These are phyloP conservation scores for Alcis repandata DNA, from an alignment of 2,888 invertebrate genomes.

Conservation along the genomic window DNA sequence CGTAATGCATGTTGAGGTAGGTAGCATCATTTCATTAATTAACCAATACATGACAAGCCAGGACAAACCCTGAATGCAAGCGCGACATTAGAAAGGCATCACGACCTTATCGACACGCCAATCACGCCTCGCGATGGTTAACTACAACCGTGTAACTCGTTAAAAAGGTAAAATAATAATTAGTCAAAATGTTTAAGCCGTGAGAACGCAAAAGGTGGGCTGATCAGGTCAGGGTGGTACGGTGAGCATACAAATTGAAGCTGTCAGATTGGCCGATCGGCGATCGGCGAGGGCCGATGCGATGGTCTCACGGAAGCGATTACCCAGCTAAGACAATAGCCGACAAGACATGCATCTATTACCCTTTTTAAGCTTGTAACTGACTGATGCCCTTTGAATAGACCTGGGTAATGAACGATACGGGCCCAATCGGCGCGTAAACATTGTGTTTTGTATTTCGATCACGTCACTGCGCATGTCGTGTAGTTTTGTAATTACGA, in stretches of 20 bases:
- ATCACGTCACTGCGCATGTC: conserved; percentile 44
- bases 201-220: conserved; percentile 79
- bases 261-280: conserved; percentile 71
- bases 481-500: conserved; percentile 49
- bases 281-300: conserved; percentile 59
- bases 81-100: conserved; percentile 50
- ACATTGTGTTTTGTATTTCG: conserved; percentile 48
- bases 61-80: conserved; percentile 45
- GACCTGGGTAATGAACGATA: conserved; percentile 63
- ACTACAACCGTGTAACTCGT: conserved; percentile 70
- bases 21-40: conserved; percentile 46
- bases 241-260: conserved; percentile 77
- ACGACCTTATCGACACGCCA: conserved; percentile 59
- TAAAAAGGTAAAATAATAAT: conserved; percentile 79
- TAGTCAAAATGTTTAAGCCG: conserved; percentile 73
- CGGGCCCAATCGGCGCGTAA: conserved; percentile 42
- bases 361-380: conserved; percentile 75
- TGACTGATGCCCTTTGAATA: conserved; percentile 71
- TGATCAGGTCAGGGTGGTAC: conserved; percentile 54
- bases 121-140: conserved; percentile 70
- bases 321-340: conserved; percentile 80
- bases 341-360: conserved; percentile 84
- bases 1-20: conserved; percentile 33
- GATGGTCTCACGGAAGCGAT: conserved; percentile 84
- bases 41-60: conserved; percentile 46